Evolutionary conservation across 2,113 vertebrate species (phyloP), one percentile per base, ranked within the genome.

Genomic region (Galbula dea): DNA sequence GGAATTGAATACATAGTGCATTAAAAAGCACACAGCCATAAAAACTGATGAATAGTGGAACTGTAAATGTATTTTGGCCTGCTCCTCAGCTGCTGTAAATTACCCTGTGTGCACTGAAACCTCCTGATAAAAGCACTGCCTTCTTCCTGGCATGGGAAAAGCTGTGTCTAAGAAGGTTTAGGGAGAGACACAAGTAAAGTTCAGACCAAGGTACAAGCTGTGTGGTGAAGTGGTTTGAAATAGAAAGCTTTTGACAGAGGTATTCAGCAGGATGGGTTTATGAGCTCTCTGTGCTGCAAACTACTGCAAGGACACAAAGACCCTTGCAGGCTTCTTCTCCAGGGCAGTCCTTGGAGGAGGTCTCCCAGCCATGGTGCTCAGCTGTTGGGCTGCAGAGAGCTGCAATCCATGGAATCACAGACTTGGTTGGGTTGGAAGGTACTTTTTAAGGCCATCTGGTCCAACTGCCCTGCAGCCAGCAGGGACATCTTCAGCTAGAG

Each of bases 301-400:
- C 32, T 21, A 9, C 19, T 26, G 15, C 12, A 46, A 54, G 86
- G 52, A 24, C 21, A 36, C 1, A 0, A 6, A 18, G 43, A 55
- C 43, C 26, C 59, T 27, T 34, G 26, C 7, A 58, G 59, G 20
- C 41, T 62, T 55, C 51, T 34, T 66, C 24, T 32, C 15, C 1
- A 1, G 37, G n/a, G 32, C 36, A n/a, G 30, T 27, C 48, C 16
- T 10, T 14, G 29, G 22, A 15, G 65, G 1, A 2, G 18, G 29
- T 76, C 71, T 65, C 27, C 16, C 37, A 32, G 21, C 7, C 0
- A 1, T 52, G 32, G 24, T 34, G 30, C 41, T 61, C 0, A 0
- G 21, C n/a, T 52, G 24, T 19, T 1, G 5, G 68, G n/a, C 43
- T 27, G 30, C 24, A 57, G 41, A 54, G 0, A 57, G 27, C 48